Base-by-base conservation (phyloP, 2,888 invertebrate genomes). In the Cheilosia vulpina region DNA sequence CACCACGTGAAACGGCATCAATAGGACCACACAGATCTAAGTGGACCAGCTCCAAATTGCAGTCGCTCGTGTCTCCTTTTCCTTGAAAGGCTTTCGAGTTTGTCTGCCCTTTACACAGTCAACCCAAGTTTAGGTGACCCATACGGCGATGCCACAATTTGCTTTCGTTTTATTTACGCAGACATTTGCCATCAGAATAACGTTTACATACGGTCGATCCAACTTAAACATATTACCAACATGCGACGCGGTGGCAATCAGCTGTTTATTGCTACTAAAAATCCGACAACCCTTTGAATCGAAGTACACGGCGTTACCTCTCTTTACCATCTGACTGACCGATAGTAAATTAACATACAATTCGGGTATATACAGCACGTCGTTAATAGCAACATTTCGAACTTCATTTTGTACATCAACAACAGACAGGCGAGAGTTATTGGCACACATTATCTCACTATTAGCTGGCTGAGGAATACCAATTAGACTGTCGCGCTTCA, bases 81-180 rank as follows among this genome's bases (percentile, higher is more conserved):
- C 21, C 34, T 15, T 27, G 6, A 27, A 27, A 27, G 27, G 1
- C 27, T 1, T 45, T 21, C 21, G 15, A 4, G 57, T 57, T 47
- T 69, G 45, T 57, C 57, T 50, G 53, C 53, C 43, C 13, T 43
- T 68, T 4, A 41, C 17, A 43, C 53, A 55, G n/a, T n/a, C n/a
- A n/a, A n/a, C n/a, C 43, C 9, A 31, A 63, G 34, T 50, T 58
- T 17, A 62, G 43, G 31, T 62, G 53, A 2, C 72, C 72, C 53
- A 63, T 53, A 2, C 45, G 53, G 2, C 55, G 53, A 55, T 63
- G 63, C 45, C 63, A 73, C 15, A 63, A 63, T 13, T 63, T 17
- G 31, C 19, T 27, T 55, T n/a, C 2, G 31, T 5, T 17, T 53
- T 15, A 9, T 55, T 55, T 1, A 19, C 13, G 13, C 17, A 19